Base-by-base conservation (phyloP, 2,888 invertebrate genomes). In the Oscheius sp. region DNA sequence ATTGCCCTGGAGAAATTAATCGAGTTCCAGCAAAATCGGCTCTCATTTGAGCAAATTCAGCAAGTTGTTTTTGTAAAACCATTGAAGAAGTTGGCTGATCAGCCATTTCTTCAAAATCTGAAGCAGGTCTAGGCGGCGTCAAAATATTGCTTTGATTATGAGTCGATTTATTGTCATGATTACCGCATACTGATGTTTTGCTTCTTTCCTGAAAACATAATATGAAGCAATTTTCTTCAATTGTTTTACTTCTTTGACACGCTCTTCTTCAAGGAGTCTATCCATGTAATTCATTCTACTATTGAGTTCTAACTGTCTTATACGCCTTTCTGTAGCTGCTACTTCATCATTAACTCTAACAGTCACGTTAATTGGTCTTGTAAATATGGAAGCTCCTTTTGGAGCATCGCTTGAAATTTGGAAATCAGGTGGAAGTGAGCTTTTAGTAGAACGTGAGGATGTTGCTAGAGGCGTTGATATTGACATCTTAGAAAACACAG, bases 1-100 rank as follows among this genome's bases (percentile, higher is more conserved):
- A 50, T n/a, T 50, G 26, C 30, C 50, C 50, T 14, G 50, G 50
- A 41, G 41, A 41, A 20, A 41, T 9, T n/a, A n/a, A n/a, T n/a
- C n/a, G n/a, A 17, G 4, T 6, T 14, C 14, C 12, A 41, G 41
- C 12, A 6, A 2, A 20, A 20, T 41, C 20, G 4, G 41, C 41
- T 2, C 5, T 17, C 4, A 12, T 20, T 41, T 20, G 5, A 12
- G 41, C 14, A 3, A 12, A 41, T 12, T 3, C 41, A 4, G 41
- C 41, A n/a, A n/a, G n/a, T n/a, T 41, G 41, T 17, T 41, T 41
- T 20, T 41, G n/a, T 20, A 12, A 41, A 41, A 17, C 41, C 41
- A 41, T 6, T 17, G 12, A 41, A 14, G 14, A 36, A 8, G 8
- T 36, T 41, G 14, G 41, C 41, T 4, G 41, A 36, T 36, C 36